These are phyloP conservation scores for Zaprionus inermis DNA, from an alignment of 1,140 invertebrate species.

Conservation along the genomic window DNA sequence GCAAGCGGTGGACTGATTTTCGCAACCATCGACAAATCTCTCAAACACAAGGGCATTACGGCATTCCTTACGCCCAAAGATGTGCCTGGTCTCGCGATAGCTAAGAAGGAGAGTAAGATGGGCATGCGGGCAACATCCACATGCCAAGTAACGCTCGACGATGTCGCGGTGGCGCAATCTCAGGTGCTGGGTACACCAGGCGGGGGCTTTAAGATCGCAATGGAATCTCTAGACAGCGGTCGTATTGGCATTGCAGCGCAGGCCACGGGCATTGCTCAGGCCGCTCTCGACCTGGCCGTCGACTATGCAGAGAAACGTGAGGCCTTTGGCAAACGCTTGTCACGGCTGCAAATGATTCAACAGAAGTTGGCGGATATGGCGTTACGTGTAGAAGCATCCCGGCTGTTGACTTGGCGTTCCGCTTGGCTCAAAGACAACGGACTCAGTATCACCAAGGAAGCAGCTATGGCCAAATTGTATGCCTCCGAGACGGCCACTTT, in stretches of 20 bases:
- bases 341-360: constrained; percentile 95
- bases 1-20: constrained; percentile 94
- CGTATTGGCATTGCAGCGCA: constrained; percentile 96
- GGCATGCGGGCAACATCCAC: constrained; percentile 97
- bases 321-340: constrained; percentile 94
- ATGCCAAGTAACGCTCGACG: constrained; percentile 96
- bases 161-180: constrained; percentile 91
- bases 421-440: constrained; percentile 94
- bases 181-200: constrained; percentile 91
- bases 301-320: constrained; percentile 95
- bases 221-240: constrained; percentile 94
- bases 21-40: constrained; percentile 95
- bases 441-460: constrained; percentile 95
- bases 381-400: constrained; percentile 90
- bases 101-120: constrained; percentile 98
- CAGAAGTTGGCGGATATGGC: constrained; percentile 97
- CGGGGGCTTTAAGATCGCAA: constrained; percentile 97
- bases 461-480: constrained; percentile 97
- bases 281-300: constrained; percentile 95
- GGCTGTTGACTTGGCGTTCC: constrained; percentile 95
- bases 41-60: constrained; percentile 96
- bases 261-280: constrained; percentile 96
- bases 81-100: constrained; percentile 89
- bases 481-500: constrained; percentile 97
- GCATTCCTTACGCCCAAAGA: constrained; percentile 95